These are phyloP conservation scores for Phoxinus dragarum DNA, from an alignment of 2,797 vertebrate species.

Conservation along the genomic window DNA sequence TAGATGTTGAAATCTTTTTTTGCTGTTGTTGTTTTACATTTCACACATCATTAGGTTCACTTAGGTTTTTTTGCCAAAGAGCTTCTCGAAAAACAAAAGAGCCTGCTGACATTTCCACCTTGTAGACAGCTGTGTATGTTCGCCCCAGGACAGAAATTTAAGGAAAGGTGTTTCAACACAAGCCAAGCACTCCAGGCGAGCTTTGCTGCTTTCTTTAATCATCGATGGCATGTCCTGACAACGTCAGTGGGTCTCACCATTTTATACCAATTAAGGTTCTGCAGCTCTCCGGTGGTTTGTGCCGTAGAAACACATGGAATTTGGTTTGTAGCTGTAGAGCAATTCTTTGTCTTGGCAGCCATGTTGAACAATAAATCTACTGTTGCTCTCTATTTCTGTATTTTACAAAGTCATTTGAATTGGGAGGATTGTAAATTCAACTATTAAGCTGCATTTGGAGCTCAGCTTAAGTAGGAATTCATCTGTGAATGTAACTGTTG, in stretches of 20 bases:
- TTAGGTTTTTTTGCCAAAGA: background rate
- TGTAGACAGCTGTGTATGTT: conserved; percentile 50
- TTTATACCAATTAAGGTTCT: conserved; percentile 45
- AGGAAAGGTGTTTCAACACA: conserved; percentile 52
- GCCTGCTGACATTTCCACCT: conserved; percentile 29
- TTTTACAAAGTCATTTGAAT: background rate
- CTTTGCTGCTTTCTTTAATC: conserved; percentile 47
- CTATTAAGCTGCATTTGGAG: background rate
- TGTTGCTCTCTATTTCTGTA: background rate
- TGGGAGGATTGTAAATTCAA: background rate
- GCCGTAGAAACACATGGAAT: conserved; percentile 1
- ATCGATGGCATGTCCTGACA: conserved; percentile 34
- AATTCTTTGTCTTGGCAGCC: background rate
- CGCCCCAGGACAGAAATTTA: conserved; percentile 45
- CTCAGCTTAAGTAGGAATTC: conserved; percentile 13
- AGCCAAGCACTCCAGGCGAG: conserved; percentile 16
- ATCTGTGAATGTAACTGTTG: conserved; percentile 11
- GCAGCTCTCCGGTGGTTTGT: conserved; percentile 2
- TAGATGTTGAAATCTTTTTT: background rate
- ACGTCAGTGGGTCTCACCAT: conserved; percentile 22
- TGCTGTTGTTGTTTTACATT: background rate
- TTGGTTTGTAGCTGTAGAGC: background rate
- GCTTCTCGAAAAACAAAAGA: background rate
- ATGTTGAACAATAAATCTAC: conserved; percentile 16
- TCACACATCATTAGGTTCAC: background rate